Evolutionary conservation across 2,888 invertebrate species (phyloP).

Genomic region (Amaurobius ferox): DNA sequence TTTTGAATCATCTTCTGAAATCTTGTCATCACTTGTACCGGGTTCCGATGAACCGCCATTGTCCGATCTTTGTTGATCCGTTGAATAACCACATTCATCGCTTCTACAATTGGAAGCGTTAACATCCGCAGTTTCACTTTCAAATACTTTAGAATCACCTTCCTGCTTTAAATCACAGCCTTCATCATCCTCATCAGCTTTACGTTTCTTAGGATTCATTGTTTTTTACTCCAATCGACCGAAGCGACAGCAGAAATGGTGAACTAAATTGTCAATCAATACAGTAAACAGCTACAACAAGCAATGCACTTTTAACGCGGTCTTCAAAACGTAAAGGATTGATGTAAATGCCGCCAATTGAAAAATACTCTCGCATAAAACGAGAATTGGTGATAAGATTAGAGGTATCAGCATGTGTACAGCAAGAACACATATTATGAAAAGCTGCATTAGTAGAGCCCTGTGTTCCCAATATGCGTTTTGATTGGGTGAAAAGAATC

Average conservation of each 20-base stretch:
- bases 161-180: constrained; percentile 39
- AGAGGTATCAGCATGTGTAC: too few relatives aligned
- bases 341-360: constrained; percentile 72
- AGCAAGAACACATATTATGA: neutral
- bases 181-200: constrained; percentile 65
- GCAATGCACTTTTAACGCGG: constrained; percentile 68
- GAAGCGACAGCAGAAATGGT: constrained; percentile 39
- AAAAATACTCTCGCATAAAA: constrained; percentile 61
- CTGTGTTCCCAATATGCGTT: too few relatives aligned
- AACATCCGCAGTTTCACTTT: constrained; percentile 55
- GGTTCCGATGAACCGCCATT: constrained; percentile 66
- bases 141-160: constrained; percentile 20
- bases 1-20: constrained; percentile 24
- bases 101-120: constrained; percentile 61
- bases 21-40: constrained; percentile 54
- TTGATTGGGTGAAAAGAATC: too few relatives aligned
- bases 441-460: too few relatives aligned
- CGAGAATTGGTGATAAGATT: constrained; percentile 56
- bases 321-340: constrained; percentile 68
- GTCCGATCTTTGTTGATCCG: constrained; percentile 67
- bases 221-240: neutral
- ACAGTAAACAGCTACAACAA: constrained; percentile 70
- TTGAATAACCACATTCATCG: constrained; percentile 58
- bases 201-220: constrained; percentile 66
- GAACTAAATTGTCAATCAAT: constrained; percentile 63